A percentile compares a stretch with the other conserved stretches of the same genome.
phyloP scores from a whole-genome alignment of 2,113 vertebrate species.

The Ophthalmolycus amberensis region DNA sequence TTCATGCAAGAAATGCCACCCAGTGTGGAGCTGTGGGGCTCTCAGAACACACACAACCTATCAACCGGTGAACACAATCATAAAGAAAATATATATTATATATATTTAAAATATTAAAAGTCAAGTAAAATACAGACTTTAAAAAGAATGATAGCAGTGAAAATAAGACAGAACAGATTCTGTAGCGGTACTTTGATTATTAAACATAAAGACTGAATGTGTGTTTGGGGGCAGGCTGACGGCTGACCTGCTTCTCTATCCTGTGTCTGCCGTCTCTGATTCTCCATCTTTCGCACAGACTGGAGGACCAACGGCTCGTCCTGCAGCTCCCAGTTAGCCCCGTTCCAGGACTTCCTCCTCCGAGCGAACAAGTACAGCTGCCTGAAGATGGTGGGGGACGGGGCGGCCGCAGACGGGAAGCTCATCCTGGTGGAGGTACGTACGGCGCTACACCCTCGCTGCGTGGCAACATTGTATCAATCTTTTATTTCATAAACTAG shows the following conservation, averaged over 20 bases:
- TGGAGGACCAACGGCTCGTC: conserved; percentile 80
- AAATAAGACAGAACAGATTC: no score
- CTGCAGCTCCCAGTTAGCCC: conserved; percentile 85
- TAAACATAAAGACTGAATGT: neutral
- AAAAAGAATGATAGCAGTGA: no score
- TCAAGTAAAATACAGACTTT: no score
- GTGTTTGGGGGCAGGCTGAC: neutral
- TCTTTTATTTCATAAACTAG: neutral
- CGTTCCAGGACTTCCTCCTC: conserved; percentile 94
- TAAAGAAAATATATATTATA: no score
- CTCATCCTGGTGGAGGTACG: conserved; percentile 94
- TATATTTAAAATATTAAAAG: no score
- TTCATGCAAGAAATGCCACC: no score
- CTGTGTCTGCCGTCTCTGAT: neutral
- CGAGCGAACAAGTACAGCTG: conserved; percentile 94
- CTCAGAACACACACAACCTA: no score
- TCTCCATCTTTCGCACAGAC: conserved; percentile 69
- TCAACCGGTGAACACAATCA: no score
- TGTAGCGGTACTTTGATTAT: no score
- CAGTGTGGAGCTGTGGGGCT: no score
- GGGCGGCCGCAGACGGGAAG: conserved; percentile 81
- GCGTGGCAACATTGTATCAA: neutral
- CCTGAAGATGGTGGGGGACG: conserved; percentile 90
- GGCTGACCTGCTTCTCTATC: neutral
- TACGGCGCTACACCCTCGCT: neutral